Base-by-base conservation (phyloP, 2,888 invertebrate genomes). In the Eupithecia pulchellata region DNA sequence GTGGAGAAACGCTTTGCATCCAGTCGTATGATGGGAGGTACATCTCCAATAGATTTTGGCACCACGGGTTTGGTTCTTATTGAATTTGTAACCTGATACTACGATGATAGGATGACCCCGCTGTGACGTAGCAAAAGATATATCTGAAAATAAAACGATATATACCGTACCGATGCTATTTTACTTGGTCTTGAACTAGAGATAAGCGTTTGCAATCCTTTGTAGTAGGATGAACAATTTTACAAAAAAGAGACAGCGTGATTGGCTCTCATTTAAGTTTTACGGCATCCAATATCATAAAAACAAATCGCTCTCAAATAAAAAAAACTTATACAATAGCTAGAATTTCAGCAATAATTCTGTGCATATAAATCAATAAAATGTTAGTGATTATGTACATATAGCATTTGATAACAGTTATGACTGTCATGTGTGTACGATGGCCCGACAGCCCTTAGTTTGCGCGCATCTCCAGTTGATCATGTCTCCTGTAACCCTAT, bases 1-100 rank as follows among this genome's bases (percentile, higher is more conserved):
- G 30, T 77, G 75, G 14, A 82, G n/a, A 9, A 70, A 70, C 4
- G 84, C 83, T 52, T 61, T 75, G 47, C 83, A 84, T 5, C 78
- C 77, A 13, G 14, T 39, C 0, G 25, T 60, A 0, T 29, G 14
- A 29, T 80, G 75, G 0, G 80, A 55, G 25, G 57, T 29, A 42
- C 71, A 71, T n/a, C 61, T 61, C 71, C 71, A 69, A n/a, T 69
- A 42, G 2, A 29, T 64, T 42, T 74, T 71, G 11, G 30, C 1
- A 4, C 71, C 71, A 0, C 9, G 30, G 0, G n/a, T 25, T 17
- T 20, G 57, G 14, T 36, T 20, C 14, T 47, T 69, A 32, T 20
- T 30, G 11, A 66, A 72, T 42, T 25, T 66, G 17, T 52, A 66
- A 6, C 66, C 72, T 11, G 62, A 65, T 42, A 47, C 57, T 0